These are phyloP conservation scores for Drosophila pseudoobscura DNA, from an alignment of 1,140 invertebrate genomes.

Conservation along the genomic window DNA sequence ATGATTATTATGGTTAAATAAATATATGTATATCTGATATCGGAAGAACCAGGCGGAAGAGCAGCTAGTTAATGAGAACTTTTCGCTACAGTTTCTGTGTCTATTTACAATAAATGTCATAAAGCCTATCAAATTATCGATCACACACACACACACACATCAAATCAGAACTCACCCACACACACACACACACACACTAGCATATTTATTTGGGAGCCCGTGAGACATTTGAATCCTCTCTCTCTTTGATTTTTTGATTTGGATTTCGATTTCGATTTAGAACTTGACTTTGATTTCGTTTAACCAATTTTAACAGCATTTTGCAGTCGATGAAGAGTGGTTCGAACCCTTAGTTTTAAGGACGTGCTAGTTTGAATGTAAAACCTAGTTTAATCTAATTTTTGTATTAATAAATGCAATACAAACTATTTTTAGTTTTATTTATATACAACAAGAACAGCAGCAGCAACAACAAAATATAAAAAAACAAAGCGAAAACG, in stretches of 20 bases:
- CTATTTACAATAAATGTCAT: slow-evolving; percentile 76
- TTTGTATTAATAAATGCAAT: slow-evolving; percentile 80
- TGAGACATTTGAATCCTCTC: slow-evolving; percentile 28
- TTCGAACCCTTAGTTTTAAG: slow-evolving; percentile 60
- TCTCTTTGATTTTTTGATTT: slow-evolving; percentile 11
- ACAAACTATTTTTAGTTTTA: slow-evolving; percentile 79
- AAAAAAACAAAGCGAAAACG: slow-evolving; percentile 34
- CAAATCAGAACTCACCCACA: slow-evolving; percentile 12
- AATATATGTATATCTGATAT: slow-evolving; percentile 47
- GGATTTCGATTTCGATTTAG: slow-evolving; percentile 44
- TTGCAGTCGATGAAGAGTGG: slow-evolving; percentile 65
- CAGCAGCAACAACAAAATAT: slow-evolving; percentile 11
- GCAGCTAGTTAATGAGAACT: slow-evolving; percentile 61
- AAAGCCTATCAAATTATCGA: slow-evolving; percentile 40
- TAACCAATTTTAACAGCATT: slow-evolving; percentile 62
- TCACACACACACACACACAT: slow-evolving; percentile 22
- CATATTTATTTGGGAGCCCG: slow-evolving; percentile 36
- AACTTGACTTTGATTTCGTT: slow-evolving; percentile 45
- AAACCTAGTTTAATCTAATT: slow-evolving; percentile 69
- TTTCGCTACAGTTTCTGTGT: slow-evolving; percentile 76
- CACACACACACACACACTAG: slow-evolving; percentile 23
- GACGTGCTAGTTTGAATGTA: slow-evolving; percentile 74
- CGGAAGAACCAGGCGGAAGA: slow-evolving; percentile 16
- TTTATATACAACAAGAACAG: slow-evolving; percentile 54
- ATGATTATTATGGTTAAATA: slow-evolving; percentile 36